phyloP scores from a whole-genome alignment of 1,140 invertebrate genomes.

The Ridgeia piscesae region DNA sequence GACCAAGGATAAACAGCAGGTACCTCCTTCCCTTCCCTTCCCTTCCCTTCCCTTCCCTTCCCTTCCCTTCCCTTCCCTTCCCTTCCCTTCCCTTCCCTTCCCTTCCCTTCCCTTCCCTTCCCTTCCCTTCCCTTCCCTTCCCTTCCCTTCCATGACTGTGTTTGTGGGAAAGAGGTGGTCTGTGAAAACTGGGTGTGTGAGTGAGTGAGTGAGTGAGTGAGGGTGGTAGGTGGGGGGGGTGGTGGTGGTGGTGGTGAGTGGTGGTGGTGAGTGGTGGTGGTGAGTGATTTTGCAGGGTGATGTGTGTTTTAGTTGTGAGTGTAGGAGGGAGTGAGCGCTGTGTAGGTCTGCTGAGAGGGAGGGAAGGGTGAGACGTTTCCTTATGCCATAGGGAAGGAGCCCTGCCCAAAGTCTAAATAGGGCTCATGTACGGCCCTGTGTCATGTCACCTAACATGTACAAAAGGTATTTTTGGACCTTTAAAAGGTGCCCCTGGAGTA shows the following conservation, averaged over 20 bases:
- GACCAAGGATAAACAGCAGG: constrained; percentile 48
- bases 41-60: background rate
- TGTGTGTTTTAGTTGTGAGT: constrained; percentile 39
- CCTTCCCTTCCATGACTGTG: too few relatives aligned
- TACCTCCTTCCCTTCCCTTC: constrained; percentile 25
- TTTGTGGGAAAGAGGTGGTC: too few relatives aligned
- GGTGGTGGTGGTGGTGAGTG: too few relatives aligned
- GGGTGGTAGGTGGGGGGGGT: too few relatives aligned
- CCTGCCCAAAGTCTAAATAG: too few relatives aligned
- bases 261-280: too few relatives aligned
- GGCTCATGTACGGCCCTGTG: too few relatives aligned
- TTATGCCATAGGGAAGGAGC: too few relatives aligned
- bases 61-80: background rate
- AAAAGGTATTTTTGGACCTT: too few relatives aligned
- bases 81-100: background rate
- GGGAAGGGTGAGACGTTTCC: constrained; percentile 64
- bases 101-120: background rate
- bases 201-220: background rate
- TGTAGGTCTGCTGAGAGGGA: constrained; percentile 62
- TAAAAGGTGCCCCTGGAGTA: too few relatives aligned
- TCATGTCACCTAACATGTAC: too few relatives aligned
- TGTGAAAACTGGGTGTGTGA: background rate
- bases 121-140: background rate
- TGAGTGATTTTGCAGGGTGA: too few relatives aligned
- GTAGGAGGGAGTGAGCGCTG: constrained; percentile 66